A percentile compares a stretch with the other conserved stretches of the same genome.
These are phyloP conservation scores for Hemibagrus wyckioides DNA, from an alignment of 2,113 vertebrate species.

Conservation along the genomic window DNA sequence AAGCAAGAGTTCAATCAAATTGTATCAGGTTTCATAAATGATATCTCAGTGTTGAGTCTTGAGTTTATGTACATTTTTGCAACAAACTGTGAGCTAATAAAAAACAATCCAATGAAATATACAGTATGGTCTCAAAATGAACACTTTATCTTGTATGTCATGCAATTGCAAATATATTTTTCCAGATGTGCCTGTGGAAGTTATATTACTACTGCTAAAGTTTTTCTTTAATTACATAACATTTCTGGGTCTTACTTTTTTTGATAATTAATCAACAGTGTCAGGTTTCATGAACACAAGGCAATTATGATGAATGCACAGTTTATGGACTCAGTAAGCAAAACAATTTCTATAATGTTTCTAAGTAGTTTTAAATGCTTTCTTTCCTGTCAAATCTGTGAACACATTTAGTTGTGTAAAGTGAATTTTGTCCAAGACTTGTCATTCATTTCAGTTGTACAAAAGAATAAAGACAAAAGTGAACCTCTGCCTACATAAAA, in stretches of 20 bases:
- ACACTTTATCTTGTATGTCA: not conserved
- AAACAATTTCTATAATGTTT: not conserved
- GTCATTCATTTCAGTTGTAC: not conserved
- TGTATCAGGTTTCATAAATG: not conserved
- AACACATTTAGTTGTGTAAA: not conserved
- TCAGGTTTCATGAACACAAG: not conserved
- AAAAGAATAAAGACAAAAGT: not conserved
- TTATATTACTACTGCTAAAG: not conserved
- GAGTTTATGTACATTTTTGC: not conserved
- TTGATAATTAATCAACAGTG: not conserved
- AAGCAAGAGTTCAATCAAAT: not conserved
- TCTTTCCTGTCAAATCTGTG: too few species aligned
- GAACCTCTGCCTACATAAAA: not conserved
- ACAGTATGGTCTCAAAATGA: not conserved
- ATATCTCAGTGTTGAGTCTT: not conserved
- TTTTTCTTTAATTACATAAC: not conserved
- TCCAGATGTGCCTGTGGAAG: not conserved
- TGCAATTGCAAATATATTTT: not conserved
- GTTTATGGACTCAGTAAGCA: not conserved
- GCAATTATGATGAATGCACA: not conserved
- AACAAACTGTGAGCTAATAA: constrained; percentile 16
- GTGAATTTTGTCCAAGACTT: not conserved
- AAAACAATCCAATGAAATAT: not conserved
- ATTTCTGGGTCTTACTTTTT: not conserved
- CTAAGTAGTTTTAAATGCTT: not conserved